Base-by-base conservation (phyloP, 1,140 invertebrate genomes). In the Drosophila grimshawi region DNA sequence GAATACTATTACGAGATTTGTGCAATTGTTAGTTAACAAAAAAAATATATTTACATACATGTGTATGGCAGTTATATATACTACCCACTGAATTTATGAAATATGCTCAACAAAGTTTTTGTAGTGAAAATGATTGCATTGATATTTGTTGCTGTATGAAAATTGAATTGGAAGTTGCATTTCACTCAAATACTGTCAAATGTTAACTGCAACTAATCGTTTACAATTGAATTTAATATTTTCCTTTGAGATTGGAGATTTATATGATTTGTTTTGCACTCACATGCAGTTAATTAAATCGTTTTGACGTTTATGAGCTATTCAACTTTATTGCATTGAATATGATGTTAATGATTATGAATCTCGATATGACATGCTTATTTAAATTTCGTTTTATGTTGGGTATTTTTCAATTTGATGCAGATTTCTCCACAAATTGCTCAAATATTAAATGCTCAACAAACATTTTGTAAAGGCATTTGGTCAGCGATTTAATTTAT, bases 1-100 rank as follows among this genome's bases (percentile, higher is more conserved):
- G 56, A 2, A 32, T 19, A 19, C 19, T 1, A 19, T 19, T n/a
- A 39, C 10, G 30, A 45, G 53, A 46, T 62, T 56, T 75, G 65
- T 68, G 55, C 76, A 78, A 75, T 81, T 80, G 69, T 62, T 76
- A 86, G 83, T 64, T 88, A 83, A 73, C 68, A 67, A 68, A 79
- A 62, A 76, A 67, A 65, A 71, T 65, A 57, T 75, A 35, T 27
- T 19, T 37, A 33, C 5, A 5, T 33, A 33, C 4, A 3, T 53
- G 30, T 29, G 19, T 41, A 4, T 51, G 33, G 27, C 48, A 60
- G 67, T 73, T 67, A 66, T 66, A 46, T 66, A 69, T 43, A 68
- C 35, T 19, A 3, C 39, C 3, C 39, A 37, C 3, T 56, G 4
- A 43, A 19, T 8, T 49, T 67, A 53, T 68, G 64, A 73, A 68